These are phyloP conservation scores for Melanaphis sacchari DNA, from an alignment of 1,140 invertebrate genomes.

Conservation along the genomic window DNA sequence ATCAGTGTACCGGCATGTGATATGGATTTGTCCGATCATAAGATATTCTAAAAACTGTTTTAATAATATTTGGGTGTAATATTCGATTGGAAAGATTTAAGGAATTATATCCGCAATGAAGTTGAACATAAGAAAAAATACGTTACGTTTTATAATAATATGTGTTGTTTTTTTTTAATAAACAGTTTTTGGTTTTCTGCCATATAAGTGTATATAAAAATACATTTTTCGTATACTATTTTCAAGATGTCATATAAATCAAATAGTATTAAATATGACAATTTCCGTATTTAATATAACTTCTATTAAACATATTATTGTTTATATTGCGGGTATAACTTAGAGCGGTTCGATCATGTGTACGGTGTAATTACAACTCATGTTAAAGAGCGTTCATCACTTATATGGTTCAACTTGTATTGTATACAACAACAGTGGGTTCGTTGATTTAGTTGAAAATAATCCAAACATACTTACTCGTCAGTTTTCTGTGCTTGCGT, in stretches of 20 bases:
- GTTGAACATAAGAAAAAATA: not conserved
- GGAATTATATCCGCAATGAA: too few species aligned
- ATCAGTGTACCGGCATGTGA: not conserved
- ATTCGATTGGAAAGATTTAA: not conserved
- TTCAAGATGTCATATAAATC: too few species aligned
- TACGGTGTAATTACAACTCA: not conserved
- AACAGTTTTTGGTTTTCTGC: not conserved
- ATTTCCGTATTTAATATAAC: not conserved
- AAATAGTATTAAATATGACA: not conserved
- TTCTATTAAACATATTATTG: not conserved
- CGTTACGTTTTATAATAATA: too few species aligned
- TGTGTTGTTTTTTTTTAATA: not conserved
- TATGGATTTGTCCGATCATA: not conserved
- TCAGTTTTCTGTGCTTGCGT: not conserved
- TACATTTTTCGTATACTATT: not conserved
- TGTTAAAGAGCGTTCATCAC: not conserved
- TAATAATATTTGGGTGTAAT: not conserved
- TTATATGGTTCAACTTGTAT: not conserved
- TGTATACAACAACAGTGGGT: not conserved
- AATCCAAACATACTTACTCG: not conserved
- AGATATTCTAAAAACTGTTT: too few species aligned
- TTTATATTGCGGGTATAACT: not conserved
- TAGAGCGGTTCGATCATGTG: not conserved
- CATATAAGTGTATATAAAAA: not conserved
- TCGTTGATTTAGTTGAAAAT: not conserved